Conservation (phyloP, 2,113 vertebrate genomes). For the Dissostichus mawsoni region DNA sequence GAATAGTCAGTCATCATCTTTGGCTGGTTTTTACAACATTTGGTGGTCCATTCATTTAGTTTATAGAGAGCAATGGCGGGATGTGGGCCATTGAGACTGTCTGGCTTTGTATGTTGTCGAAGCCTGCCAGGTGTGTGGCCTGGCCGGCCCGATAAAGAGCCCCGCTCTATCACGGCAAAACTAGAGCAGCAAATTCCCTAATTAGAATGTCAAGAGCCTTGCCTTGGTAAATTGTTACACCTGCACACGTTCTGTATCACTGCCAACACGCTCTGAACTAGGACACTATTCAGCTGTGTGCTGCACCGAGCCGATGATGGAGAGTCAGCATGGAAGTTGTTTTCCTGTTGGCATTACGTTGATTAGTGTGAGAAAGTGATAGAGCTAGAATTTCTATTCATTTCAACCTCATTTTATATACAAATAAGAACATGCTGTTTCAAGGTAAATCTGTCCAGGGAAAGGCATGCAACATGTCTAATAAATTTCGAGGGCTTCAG, state of each 20-base stretch:
- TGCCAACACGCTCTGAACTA: slow-evolving; percentile 47
- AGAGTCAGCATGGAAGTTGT: slow-evolving; percentile 3
- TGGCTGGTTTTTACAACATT: slow-evolving; percentile 65
- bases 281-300: slow-evolving; percentile 37
- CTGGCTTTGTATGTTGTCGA: slow-evolving; percentile 61
- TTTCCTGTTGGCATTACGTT: slow-evolving; percentile 4
- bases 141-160: slow-evolving; percentile 77
- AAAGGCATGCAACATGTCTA: background rate
- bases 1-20: slow-evolving; percentile 49
- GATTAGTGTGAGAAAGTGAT: slow-evolving; percentile 38
- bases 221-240: slow-evolving; percentile 57
- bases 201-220: slow-evolving; percentile 75
- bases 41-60: slow-evolving; percentile 60
- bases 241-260: slow-evolving; percentile 47
- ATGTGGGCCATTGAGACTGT: slow-evolving; percentile 61
- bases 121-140: slow-evolving; percentile 78
- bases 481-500: background rate
- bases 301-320: slow-evolving; percentile 37
- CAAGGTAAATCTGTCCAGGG: background rate
- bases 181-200: slow-evolving; percentile 74
- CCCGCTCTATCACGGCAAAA: slow-evolving; percentile 75
- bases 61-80: slow-evolving; percentile 54
- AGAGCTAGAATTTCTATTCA: slow-evolving; percentile 21
- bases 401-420: background rate
- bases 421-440: slow-evolving; percentile 5